Conservation (phyloP, 2,113 vertebrate species). For the Zosterops japonicus region DNA sequence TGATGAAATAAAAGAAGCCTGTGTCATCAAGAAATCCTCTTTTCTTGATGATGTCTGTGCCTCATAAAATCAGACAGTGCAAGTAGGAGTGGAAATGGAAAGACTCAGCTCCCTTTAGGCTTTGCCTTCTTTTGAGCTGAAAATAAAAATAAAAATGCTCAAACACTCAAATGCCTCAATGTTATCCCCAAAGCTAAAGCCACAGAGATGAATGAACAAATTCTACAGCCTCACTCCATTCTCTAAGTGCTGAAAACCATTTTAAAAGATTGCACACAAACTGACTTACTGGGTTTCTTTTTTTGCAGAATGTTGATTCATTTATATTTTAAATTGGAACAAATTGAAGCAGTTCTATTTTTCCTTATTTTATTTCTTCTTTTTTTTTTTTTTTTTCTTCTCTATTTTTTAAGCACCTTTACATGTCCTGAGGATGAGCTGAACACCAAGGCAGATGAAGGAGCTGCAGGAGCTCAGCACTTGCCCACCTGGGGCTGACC, state of each 20-base stretch:
- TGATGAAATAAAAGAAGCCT: background rate
- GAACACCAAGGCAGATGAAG: background rate
- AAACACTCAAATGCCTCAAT: background rate
- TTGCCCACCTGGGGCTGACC: background rate
- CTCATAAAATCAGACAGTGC: background rate
- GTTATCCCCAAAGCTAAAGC: background rate
- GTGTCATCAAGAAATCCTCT: background rate
- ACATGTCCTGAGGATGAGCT: background rate
- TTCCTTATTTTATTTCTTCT: fast-evolving
- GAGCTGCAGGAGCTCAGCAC: background rate
- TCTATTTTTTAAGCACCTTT: background rate
- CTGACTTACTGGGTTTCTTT: background rate
- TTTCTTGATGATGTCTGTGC: background rate
- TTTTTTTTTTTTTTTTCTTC: fast-evolving
- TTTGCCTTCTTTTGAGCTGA: background rate
- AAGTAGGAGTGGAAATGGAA: background rate
- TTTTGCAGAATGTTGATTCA: background rate
- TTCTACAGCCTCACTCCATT: background rate
- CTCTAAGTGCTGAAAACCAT: background rate
- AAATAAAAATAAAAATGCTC: background rate
- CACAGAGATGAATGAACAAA: background rate
- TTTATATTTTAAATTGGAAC: background rate
- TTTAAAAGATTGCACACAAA: background rate
- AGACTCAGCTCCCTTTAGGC: background rate
- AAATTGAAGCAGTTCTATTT: background rate